Conservation (phyloP, 2,113 vertebrate species). For the Theristicus caerulescens region DNA sequence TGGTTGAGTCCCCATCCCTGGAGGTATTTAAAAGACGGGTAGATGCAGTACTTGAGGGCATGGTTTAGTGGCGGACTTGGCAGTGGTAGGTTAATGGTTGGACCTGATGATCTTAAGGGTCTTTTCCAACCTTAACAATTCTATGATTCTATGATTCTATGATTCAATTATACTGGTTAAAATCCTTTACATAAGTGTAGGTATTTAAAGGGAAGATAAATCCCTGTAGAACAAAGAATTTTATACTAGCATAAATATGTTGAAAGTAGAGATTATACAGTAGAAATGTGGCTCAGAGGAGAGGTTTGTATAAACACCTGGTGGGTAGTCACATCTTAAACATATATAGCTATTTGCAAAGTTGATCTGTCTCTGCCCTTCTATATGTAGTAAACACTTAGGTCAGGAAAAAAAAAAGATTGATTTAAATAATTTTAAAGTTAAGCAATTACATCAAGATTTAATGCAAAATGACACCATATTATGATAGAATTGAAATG, state of each 20-base stretch:
- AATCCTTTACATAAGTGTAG: neutral
- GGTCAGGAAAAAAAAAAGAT: neutral
- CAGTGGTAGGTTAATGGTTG: too few species aligned
- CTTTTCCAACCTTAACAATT: too few species aligned
- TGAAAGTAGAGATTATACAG: neutral
- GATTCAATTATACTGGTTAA: neutral
- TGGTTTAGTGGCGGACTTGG: too few species aligned
- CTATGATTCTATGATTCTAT: too few species aligned
- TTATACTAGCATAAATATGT: neutral
- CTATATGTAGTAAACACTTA: neutral
- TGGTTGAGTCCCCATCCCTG: too few species aligned
- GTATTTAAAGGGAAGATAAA: neutral
- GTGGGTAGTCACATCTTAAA: neutral
- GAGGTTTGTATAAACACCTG: neutral
- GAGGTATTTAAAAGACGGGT: too few species aligned
- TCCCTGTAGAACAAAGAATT: neutral
- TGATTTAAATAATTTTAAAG: neutral
- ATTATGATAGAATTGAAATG: constrained; percentile 28
- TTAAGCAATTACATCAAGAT: neutral
- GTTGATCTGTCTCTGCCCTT: neutral
- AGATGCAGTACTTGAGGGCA: too few species aligned
- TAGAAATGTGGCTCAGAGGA: neutral
- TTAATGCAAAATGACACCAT: neutral
- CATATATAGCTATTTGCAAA: neutral
- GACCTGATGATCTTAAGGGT: too few species aligned